phyloP scores from a whole-genome alignment of 2,797 vertebrate genomes.

The Onychomys arenicola region DNA sequence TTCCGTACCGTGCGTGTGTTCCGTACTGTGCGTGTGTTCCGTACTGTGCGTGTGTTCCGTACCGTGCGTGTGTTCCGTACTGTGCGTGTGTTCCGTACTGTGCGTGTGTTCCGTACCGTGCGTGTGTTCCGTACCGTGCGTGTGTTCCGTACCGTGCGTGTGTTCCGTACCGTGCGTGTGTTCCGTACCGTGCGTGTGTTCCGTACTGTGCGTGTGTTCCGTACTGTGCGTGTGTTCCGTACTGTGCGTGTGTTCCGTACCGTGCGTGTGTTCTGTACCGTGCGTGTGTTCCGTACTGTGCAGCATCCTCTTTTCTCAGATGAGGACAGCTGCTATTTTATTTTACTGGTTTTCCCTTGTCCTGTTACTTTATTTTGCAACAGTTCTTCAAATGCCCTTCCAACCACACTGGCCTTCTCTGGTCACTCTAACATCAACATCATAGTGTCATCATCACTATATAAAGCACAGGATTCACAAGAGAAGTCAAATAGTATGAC shows the following conservation, averaged over 20 bases:
- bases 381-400: neutral
- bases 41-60: too few relatives aligned
- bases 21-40: neutral
- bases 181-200: neutral
- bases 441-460: neutral
- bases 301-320: neutral
- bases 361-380: neutral
- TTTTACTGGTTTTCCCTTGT: neutral
- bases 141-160: neutral
- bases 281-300: neutral
- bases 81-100: neutral
- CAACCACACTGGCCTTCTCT: neutral
- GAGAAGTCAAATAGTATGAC: constrained; percentile 13
- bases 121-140: too few relatives aligned
- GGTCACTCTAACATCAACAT: neutral
- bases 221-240: too few relatives aligned
- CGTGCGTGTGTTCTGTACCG: neutral
- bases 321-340: neutral
- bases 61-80: too few relatives aligned
- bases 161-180: neutral
- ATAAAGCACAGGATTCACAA: neutral
- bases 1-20: neutral
- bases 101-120: neutral
- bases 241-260: neutral
- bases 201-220: too few relatives aligned